A percentile compares a stretch with the other conserved stretches of the same genome.
Conservation (phyloP, 2,888 invertebrate species). For the Caenorhabditis sp. region DNA sequence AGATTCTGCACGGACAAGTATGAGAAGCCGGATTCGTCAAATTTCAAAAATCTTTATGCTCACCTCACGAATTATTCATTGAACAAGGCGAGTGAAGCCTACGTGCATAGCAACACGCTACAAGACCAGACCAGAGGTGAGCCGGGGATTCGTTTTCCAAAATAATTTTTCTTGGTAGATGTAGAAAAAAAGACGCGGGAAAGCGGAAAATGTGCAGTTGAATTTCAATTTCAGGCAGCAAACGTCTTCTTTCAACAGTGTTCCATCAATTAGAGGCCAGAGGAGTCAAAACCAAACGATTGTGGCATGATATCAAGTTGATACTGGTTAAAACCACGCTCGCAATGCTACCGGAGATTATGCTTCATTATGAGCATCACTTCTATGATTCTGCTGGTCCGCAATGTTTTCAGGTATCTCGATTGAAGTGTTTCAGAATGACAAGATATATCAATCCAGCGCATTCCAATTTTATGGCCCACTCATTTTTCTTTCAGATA, state of each 20-base stretch:
- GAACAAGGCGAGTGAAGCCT: constrained; percentile 80
- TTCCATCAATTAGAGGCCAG: constrained; percentile 78
- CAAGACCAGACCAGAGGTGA: constrained; percentile 76
- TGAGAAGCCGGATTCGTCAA: constrained; percentile 80
- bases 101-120: constrained; percentile 78
- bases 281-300: constrained; percentile 79
- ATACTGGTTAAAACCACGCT: constrained; percentile 81
- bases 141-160: neutral
- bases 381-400: constrained; percentile 78
- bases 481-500: constrained; percentile 78
- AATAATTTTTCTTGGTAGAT: no score
- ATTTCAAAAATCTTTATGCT: constrained; percentile 80
- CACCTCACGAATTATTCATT: constrained; percentile 82
- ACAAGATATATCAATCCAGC: neutral
- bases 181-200: no score
- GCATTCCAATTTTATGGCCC: no score
- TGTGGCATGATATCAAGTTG: constrained; percentile 81
- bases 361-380: constrained; percentile 79
- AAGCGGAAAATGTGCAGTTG: no score
- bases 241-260: constrained; percentile 81
- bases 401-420: constrained; percentile 81
- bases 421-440: neutral
- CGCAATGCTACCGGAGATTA: constrained; percentile 81
- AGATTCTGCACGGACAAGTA: constrained; percentile 81
- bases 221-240: constrained; percentile 79